phyloP scores from a whole-genome alignment of 2,113 vertebrate species.

The Geothlypis trichas region DNA sequence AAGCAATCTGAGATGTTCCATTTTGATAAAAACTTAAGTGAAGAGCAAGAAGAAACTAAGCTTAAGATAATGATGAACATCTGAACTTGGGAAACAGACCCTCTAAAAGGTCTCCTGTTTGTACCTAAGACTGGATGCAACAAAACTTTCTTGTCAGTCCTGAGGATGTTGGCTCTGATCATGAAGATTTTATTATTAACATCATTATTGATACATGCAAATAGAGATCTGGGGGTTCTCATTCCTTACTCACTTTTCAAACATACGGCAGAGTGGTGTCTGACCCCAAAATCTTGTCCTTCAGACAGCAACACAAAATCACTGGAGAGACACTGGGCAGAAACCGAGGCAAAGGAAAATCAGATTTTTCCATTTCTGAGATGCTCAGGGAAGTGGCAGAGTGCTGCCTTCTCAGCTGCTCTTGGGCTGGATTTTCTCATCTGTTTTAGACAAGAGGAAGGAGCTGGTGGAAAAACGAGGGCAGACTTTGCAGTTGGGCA shows the following conservation, averaged over 20 bases:
- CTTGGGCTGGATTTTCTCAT: not conserved
- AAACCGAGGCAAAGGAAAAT: not conserved
- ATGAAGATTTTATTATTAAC: not conserved
- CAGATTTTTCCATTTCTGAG: not conserved
- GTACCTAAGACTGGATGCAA: not conserved
- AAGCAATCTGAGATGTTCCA: not conserved
- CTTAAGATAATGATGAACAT: not conserved
- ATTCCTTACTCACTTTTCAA: not conserved
- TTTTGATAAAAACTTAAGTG: not conserved
- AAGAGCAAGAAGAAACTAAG: not conserved
- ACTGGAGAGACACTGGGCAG: not conserved
- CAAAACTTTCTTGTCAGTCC: not conserved
- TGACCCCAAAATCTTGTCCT: not conserved
- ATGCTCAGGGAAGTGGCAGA: not conserved
- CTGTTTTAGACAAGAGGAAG: not conserved
- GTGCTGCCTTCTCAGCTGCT: not conserved
- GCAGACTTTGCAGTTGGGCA: not conserved
- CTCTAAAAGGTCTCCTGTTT: not conserved
- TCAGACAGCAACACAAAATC: not conserved
- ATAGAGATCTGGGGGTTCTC: not conserved
- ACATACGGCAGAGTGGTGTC: not conserved
- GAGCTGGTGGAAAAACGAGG: not conserved
- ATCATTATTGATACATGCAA: not conserved
- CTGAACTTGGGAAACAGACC: not conserved
- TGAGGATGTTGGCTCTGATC: not conserved